Percentiles rank a stretch among this genome's conserved stretches.
Evolutionary conservation across 2,888 invertebrate genomes (phyloP).

Genomic region (Megalurothrips usitatus): DNA sequence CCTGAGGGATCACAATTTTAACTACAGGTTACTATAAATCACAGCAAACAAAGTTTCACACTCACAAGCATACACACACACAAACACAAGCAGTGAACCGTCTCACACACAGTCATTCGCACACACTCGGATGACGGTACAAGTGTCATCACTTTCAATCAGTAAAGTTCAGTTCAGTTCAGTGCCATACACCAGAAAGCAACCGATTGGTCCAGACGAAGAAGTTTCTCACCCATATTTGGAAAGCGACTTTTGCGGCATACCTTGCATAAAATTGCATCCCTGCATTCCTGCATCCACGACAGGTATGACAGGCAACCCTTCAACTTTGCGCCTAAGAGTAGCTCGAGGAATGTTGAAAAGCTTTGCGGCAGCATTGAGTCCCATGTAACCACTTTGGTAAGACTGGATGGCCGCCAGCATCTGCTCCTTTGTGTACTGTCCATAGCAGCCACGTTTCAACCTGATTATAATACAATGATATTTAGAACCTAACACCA

Average conservation of each 20-base stretch:
- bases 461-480: constrained; percentile 3
- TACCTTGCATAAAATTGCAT: neutral
- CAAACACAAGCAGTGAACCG: no score
- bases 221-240: no score
- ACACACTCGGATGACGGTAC: neutral
- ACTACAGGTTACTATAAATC: no score
- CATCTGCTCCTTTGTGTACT: constrained; percentile 14
- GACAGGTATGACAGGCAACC: neutral
- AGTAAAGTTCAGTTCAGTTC: no score
- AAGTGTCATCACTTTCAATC: neutral
- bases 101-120: neutral
- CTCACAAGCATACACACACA: neutral
- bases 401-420: neutral
- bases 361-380: neutral
- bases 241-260: neutral
- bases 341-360: constrained; percentile 7
- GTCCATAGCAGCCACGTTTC: constrained; percentile 4
- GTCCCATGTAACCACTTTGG: neutral
- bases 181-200: no score
- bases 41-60: no score
- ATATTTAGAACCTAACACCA: neutral
- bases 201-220: no score
- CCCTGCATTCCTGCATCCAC: neutral
- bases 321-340: neutral
- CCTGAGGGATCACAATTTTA: no score